These are phyloP conservation scores for Chymomyza costata DNA, from an alignment of 1,140 invertebrate genomes.

Conservation along the genomic window DNA sequence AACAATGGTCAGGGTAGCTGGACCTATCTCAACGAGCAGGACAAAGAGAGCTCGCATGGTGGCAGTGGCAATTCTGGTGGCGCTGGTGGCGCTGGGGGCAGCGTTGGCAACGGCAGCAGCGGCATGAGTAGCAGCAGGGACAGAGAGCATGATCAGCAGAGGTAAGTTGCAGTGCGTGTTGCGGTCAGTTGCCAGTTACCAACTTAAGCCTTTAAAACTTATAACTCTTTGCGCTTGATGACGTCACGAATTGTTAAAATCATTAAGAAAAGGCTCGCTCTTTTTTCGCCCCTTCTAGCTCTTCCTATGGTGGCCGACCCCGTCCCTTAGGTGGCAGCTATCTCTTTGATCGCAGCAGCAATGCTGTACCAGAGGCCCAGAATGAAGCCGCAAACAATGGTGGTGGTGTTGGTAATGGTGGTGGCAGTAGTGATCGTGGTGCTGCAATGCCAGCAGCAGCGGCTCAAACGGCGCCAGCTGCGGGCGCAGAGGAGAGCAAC, in stretches of 20 bases:
- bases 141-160: slow-evolving; percentile 59
- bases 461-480: slow-evolving; percentile 44
- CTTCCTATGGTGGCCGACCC: slow-evolving; percentile 72
- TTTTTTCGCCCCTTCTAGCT: slow-evolving; percentile 74
- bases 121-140: slow-evolving; percentile 16
- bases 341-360: slow-evolving; percentile 67
- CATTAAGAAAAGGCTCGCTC: slow-evolving; percentile 72
- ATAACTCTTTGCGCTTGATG: slow-evolving; percentile 8
- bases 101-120: slow-evolving; percentile 19
- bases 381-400: slow-evolving; percentile 35
- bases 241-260: slow-evolving; percentile 45
- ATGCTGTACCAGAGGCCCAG: slow-evolving; percentile 44
- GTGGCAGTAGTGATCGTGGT: slow-evolving; percentile 19
- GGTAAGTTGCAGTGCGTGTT: slow-evolving; percentile 72
- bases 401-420: slow-evolving; percentile 39
- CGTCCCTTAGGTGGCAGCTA: slow-evolving; percentile 73
- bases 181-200: slow-evolving; percentile 2
- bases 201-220: not conserved
- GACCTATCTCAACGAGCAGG: slow-evolving; percentile 67
- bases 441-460: slow-evolving; percentile 51
- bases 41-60: slow-evolving; percentile 30
- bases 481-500: slow-evolving; percentile 14
- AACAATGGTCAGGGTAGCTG: slow-evolving; percentile 40
- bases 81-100: slow-evolving; percentile 5
- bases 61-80: not conserved